A percentile compares a stretch with the other conserved stretches of the same genome.
These are phyloP conservation scores for Perodicticus potto DNA, from an alignment of 2,797 vertebrate species.

Conservation along the genomic window DNA sequence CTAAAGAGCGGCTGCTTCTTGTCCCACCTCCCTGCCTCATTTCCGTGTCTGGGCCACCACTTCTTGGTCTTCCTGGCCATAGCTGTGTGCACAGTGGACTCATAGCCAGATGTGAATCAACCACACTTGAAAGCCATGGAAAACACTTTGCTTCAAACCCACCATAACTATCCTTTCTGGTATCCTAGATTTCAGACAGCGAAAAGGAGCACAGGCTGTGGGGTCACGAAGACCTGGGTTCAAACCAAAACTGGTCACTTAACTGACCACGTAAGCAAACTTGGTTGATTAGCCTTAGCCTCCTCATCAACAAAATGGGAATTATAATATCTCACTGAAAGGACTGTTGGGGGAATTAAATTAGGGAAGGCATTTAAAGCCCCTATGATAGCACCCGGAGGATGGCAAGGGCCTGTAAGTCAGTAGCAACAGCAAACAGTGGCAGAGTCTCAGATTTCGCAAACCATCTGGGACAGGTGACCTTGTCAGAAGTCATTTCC, in stretches of 20 bases:
- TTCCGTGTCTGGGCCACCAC: not conserved
- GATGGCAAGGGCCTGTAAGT: not conserved
- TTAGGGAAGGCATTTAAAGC: not conserved
- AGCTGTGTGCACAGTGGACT: not conserved
- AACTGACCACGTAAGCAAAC: not conserved
- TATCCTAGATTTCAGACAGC: not conserved
- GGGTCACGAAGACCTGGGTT: not conserved
- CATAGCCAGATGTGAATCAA: not conserved
- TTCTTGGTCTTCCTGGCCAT: not conserved
- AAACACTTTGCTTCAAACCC: not conserved
- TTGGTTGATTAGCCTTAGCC: not conserved
- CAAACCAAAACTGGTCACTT: not conserved
- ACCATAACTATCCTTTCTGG: not conserved
- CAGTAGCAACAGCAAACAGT: not conserved
- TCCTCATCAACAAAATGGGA: conserved; percentile 56
- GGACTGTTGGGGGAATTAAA: not conserved
- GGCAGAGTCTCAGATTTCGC: conserved; percentile 18
- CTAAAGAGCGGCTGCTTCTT: not conserved
- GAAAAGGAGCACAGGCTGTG: not conserved
- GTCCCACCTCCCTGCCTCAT: not conserved
- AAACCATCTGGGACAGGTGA: conserved; percentile 13
- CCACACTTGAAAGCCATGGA: not conserved
- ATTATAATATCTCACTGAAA: not conserved
- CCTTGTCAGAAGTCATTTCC: conserved; percentile 41
- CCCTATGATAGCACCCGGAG: not conserved